Evolutionary conservation across 2,797 vertebrate species (phyloP).

Genomic region (Syndactyla subalaris): DNA sequence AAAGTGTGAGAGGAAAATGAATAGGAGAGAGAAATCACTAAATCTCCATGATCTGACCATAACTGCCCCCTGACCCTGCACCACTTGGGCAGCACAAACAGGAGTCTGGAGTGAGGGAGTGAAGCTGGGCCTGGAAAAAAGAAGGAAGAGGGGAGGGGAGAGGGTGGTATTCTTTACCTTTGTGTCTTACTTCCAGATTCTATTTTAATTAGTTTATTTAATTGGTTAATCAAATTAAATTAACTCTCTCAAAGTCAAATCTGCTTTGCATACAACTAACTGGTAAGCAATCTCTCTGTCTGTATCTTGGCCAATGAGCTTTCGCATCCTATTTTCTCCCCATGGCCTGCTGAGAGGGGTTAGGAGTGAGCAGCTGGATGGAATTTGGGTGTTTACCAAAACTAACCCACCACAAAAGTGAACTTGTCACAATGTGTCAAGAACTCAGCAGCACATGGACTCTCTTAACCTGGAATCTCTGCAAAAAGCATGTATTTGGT

Average conservation of each 20-base stretch:
- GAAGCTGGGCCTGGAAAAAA: too few relatives aligned
- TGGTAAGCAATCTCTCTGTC: neutral
- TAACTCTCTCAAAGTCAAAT: neutral
- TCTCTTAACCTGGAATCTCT: neutral
- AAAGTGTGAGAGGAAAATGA: neutral
- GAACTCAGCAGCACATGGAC: neutral
- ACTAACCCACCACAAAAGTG: neutral
- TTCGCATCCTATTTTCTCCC: neutral
- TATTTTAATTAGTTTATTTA: neutral
- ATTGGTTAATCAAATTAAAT: neutral
- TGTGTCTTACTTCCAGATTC: neutral
- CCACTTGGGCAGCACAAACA: neutral
- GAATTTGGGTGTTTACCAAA: neutral
- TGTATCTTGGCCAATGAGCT: neutral
- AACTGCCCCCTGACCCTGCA: accelerated
- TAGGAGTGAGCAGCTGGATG: neutral
- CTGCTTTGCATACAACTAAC: neutral
- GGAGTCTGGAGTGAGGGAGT: neutral
- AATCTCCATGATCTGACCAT: accelerated
- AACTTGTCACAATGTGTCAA: neutral
- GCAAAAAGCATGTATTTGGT: neutral
- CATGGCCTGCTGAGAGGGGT: neutral
- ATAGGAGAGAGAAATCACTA: neutral
- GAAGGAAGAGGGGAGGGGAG: too few relatives aligned
- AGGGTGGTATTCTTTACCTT: neutral